Evolutionary conservation across 2,797 vertebrate species (phyloP).

Genomic region (Diplodus sargus): DNA sequence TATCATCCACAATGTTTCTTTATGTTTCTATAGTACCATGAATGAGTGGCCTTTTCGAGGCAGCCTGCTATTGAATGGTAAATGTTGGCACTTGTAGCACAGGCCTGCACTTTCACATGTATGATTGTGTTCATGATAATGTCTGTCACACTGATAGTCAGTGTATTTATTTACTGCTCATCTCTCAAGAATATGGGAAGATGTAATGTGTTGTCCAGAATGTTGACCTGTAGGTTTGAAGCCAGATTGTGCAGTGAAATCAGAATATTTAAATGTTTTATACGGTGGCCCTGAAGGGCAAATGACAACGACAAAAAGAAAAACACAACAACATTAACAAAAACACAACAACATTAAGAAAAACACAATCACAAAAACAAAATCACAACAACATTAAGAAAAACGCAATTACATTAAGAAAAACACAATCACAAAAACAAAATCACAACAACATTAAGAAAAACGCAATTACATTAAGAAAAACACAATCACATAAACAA

Average conservation of each 20-base stretch:
- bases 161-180: background rate
- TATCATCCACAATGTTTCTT: background rate
- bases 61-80: conserved; percentile 1
- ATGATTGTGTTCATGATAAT: conserved; percentile 9
- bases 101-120: conserved; percentile 17
- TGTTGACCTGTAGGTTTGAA: background rate
- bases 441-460: no score
- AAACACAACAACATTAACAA: no score
- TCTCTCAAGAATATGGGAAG: background rate
- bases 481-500: no score
- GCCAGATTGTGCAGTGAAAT: background rate
- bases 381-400: no score
- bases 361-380: no score
- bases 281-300: no score
- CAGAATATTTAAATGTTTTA: background rate
- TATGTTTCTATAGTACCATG: background rate
- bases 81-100: conserved; percentile 24
- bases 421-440: no score
- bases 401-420: no score
- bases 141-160: conserved; percentile 4
- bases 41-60: conserved; percentile 13
- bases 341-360: no score
- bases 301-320: no score
- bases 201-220: conserved; percentile 16
- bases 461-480: no score